phyloP scores from a whole-genome alignment of 2,113 vertebrate genomes.

The Galemys pyrenaicus region DNA sequence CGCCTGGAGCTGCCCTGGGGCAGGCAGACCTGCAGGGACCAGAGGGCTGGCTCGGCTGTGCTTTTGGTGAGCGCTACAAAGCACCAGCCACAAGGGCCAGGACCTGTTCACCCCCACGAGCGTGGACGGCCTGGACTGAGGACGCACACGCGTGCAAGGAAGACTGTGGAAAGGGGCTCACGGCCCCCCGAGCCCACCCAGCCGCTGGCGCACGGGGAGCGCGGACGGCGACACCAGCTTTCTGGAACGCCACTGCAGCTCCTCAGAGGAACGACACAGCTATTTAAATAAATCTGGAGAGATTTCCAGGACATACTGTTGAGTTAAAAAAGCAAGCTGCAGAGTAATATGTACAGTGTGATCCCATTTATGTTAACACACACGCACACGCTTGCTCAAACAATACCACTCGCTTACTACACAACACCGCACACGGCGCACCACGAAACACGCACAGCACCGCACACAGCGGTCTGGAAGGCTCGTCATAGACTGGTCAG shows the following conservation, averaged over 20 bases:
- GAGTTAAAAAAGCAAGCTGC: constrained; percentile 60
- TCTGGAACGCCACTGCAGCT: not conserved
- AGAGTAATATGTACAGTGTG: constrained; percentile 46
- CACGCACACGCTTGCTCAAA: constrained; percentile 47
- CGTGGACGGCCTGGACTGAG: too few relatives aligned
- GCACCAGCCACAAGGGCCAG: not conserved
- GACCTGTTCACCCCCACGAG: too few relatives aligned
- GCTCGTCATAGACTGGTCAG: not conserved
- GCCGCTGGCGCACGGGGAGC: not conserved
- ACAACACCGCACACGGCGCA: not conserved
- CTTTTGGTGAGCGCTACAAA: not conserved
- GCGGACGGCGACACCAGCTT: not conserved
- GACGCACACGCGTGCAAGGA: not conserved
- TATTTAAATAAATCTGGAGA: constrained; percentile 65
- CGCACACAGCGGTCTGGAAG: not conserved
- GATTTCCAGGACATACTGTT: constrained; percentile 61
- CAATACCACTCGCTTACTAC: constrained; percentile 53
- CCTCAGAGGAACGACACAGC: not conserved
- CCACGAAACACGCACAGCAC: too few relatives aligned
- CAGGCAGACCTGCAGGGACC: not conserved
- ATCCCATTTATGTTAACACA: constrained; percentile 57
- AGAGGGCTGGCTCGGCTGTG: not conserved
- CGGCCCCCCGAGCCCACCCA: not conserved
- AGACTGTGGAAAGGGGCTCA: not conserved
- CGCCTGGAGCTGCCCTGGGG: not conserved